Conservation (phyloP, 2,888 invertebrate species). For the Griposia aprilina region DNA sequence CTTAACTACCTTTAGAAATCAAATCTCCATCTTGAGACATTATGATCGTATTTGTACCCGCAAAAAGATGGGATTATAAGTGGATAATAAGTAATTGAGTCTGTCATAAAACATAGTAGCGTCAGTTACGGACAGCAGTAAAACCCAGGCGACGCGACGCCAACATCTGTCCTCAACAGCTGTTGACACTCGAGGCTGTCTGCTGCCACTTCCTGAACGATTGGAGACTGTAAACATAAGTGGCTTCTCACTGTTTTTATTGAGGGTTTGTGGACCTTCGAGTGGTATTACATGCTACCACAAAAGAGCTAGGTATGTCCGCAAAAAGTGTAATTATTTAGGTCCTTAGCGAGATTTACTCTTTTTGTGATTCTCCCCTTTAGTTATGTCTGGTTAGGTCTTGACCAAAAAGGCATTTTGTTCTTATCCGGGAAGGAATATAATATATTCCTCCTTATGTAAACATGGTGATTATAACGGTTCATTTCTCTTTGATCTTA, state of each 20-base stretch:
- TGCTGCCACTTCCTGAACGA: slow-evolving; percentile 38
- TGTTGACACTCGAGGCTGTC: slow-evolving; percentile 11
- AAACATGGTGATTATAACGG: too few relatives aligned
- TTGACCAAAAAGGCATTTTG: too few relatives aligned
- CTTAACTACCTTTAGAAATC: neutral
- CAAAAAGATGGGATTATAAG: neutral
- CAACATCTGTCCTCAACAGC: slow-evolving; percentile 66
- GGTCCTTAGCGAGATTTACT: neutral
- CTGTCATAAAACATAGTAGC: slow-evolving; percentile 54
- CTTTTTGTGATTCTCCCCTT: too few relatives aligned
- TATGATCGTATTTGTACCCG: neutral
- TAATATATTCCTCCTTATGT: too few relatives aligned
- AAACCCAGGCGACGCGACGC: slow-evolving; percentile 70
- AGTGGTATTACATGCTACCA: slow-evolving; percentile 1
- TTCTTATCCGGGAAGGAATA: too few relatives aligned
- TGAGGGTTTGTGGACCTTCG: slow-evolving; percentile 15
- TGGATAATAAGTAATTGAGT: neutral
- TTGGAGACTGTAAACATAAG: slow-evolving; percentile 26
- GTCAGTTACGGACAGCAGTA: slow-evolving; percentile 65
- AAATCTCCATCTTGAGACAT: neutral
- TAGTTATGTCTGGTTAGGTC: too few relatives aligned
- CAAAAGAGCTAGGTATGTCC: neutral
- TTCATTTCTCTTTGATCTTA: too few relatives aligned
- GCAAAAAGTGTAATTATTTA: neutral
- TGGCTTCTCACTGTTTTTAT: slow-evolving; percentile 12